Base-by-base conservation (phyloP, 2,797 vertebrate species). In the Heliangelus exortis region DNA sequence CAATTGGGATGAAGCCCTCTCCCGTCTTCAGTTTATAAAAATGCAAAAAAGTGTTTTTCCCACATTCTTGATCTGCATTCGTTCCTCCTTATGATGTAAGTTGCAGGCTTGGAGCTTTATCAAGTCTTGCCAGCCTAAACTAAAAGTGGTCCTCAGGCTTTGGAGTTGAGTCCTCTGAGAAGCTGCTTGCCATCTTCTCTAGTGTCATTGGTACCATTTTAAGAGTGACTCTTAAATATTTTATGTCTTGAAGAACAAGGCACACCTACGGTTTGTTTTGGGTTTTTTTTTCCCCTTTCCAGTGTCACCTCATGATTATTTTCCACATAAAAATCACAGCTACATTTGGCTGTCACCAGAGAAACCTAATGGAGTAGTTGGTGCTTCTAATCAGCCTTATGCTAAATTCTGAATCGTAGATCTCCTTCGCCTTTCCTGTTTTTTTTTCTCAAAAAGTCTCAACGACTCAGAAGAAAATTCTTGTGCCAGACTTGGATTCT, bases 351-450 rank as follows among this genome's bases (percentile, higher is more conserved):
- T 95, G 84, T 80, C 74, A 33, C 39, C 88, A 71, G 93, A 93
- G 75, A 74, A 95, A 84, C 79, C 80, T 66, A 79, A 95, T 7
- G 25, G 59, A 91, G 10, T 63, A 75, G 55, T 86, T 84, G 95
- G 96, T 97, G 97, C 95, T 97, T 95, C 71, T 95, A 4, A 87
- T 58, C 68, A 95, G 78, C 90, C 78, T 62, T 2, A 84, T 55
- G 78, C 94, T 92, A 80, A 90, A 81, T 77, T 86, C 63, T 34
- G 69, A 92, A 62, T 36, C 50, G 68, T 54, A 58, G 43, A 78
- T 78, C 80, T 77, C 85, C 68, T 80, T 96, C 77, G 90, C 92
- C 94, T 96, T 96, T 84, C 67, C 69, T 65, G 1, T 75, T 82
- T 58, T 48, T 48, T 48, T 50, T 43, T 47, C 76, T 78, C 3